Percentiles rank a stretch among this genome's conserved stretches.
Evolutionary conservation across 2,113 vertebrate species (phyloP).

Genomic region (Isichthys henryi): DNA sequence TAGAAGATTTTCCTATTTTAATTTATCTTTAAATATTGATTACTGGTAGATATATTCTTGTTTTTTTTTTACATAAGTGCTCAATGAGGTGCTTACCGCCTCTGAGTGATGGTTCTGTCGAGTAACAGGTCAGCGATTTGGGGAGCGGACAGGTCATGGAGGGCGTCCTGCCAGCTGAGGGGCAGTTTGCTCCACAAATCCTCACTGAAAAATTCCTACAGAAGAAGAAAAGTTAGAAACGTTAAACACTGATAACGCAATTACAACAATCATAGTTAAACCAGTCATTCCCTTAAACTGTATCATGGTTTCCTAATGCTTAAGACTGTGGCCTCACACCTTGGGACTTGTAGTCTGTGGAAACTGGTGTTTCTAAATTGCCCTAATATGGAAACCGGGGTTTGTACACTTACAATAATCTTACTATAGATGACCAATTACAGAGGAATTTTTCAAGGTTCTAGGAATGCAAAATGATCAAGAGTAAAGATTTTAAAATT

Average conservation of each 20-base stretch:
- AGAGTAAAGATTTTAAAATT: background rate
- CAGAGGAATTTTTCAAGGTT: background rate
- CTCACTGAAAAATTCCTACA: slow-evolving; percentile 85
- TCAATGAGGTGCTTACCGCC: slow-evolving; percentile 39
- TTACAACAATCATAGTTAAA: background rate
- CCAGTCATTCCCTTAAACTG: background rate
- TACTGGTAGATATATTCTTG: background rate
- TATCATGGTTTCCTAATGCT: background rate
- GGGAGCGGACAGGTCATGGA: slow-evolving; percentile 58
- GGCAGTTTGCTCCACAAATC: slow-evolving; percentile 74
- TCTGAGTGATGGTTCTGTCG: slow-evolving; percentile 41
- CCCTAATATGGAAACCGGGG: background rate
- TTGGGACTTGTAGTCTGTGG: background rate
- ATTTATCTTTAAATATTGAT: background rate
- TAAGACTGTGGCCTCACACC: background rate
- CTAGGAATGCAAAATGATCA: background rate
- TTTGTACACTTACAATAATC: no score
- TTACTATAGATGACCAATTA: background rate
- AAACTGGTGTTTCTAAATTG: background rate
- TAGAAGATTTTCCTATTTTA: background rate
- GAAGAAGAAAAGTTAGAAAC: background rate
- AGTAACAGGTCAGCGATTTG: slow-evolving; percentile 70
- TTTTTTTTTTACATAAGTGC: background rate
- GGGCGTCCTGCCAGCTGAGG: slow-evolving; percentile 59
- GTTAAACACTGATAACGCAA: background rate